Percentiles rank a stretch among this genome's conserved stretches.
Conservation (phyloP, 2,888 invertebrate genomes). For the Yponomeuta cagnagella region DNA sequence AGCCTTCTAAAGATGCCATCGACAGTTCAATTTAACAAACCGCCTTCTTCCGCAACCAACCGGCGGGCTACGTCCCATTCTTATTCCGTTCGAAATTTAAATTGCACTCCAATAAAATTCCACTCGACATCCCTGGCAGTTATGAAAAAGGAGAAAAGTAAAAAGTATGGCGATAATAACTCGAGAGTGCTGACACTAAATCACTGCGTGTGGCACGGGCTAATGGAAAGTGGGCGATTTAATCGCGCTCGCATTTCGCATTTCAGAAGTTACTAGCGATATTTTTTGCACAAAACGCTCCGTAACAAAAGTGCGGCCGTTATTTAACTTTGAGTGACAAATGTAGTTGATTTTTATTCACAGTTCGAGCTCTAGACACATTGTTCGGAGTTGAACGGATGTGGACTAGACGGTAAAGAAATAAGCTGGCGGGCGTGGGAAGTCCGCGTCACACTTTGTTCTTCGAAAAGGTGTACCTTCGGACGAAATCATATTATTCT, state of each 20-base stretch:
- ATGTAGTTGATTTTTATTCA: constrained; percentile 1
- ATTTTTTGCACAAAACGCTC: constrained; percentile 7
- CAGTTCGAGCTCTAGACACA: neutral
- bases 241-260: constrained; percentile 39
- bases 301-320: neutral
- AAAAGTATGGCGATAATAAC: constrained; percentile 44
- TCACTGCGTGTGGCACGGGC: constrained; percentile 47
- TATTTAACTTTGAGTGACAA: constrained; percentile 5
- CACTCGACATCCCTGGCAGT: constrained; percentile 30
- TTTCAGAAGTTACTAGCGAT: constrained; percentile 36
- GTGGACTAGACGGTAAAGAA: neutral
- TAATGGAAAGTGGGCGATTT: constrained; percentile 48
- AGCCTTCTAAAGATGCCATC: neutral
- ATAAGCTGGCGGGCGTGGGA: neutral
- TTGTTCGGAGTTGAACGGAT: neutral
- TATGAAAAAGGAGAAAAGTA: constrained; percentile 25
- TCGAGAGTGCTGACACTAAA: constrained; percentile 41
- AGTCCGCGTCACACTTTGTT: neutral
- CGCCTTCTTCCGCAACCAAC: neutral
- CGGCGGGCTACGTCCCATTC: neutral
- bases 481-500: too few species aligned
- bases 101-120: constrained; percentile 29
- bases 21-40: constrained; percentile 7
- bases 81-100: neutral
- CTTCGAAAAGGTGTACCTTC: neutral